phyloP scores from a whole-genome alignment of 2,888 invertebrate species.

The Notocelia uddmanniana region DNA sequence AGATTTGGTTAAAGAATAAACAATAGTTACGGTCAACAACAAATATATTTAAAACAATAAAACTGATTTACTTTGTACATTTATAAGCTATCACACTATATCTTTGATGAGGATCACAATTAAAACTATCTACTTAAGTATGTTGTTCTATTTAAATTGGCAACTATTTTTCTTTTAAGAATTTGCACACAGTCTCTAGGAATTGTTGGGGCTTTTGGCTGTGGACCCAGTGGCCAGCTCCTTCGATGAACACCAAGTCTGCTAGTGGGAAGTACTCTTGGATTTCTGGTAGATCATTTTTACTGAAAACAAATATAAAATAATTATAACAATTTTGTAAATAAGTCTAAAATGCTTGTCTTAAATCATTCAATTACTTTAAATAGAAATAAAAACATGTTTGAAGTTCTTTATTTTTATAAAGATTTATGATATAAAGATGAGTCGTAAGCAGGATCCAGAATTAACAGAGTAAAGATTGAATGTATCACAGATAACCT shows the following conservation, averaged over 20 bases:
- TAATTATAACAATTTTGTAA: background rate
- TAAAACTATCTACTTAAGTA: constrained; percentile 49
- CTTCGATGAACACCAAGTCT: constrained; percentile 89
- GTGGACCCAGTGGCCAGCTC: constrained; percentile 97
- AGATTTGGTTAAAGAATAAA: background rate
- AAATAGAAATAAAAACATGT: no score
- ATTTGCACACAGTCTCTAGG: constrained; percentile 87
- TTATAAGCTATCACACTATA: constrained; percentile 33
- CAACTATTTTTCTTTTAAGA: constrained; percentile 81
- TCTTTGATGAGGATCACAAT: constrained; percentile 52
- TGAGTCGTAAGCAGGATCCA: no score
- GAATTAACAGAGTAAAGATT: no score
- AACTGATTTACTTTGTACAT: constrained; percentile 41
- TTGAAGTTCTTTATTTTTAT: no score
- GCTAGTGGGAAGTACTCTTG: constrained; percentile 90
- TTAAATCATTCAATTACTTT: background rate
- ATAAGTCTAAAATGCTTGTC: background rate
- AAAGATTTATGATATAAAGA: no score
- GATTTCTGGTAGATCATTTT: constrained; percentile 87
- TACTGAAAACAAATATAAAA: constrained; percentile 62
- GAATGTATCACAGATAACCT: no score
- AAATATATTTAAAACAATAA: constrained; percentile 28
- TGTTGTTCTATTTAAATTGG: constrained; percentile 8
- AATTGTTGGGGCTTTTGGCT: constrained; percentile 95
- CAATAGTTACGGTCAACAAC: constrained; percentile 19